Conservation (phyloP, 2,797 vertebrate species). For the Schizothorax lantsangensis region DNA sequence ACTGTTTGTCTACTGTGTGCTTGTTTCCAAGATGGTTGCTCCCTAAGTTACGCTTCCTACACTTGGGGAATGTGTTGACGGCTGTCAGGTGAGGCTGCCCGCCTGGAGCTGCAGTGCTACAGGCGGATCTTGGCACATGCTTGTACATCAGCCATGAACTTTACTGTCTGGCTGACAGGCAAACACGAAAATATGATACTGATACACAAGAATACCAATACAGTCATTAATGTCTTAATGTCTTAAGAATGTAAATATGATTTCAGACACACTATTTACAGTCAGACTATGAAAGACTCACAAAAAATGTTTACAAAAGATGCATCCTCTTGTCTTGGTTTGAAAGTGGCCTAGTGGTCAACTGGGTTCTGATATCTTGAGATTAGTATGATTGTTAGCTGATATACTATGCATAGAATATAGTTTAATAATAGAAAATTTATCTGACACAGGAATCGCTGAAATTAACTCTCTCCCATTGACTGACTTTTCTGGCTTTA, state of each 20-base stretch:
- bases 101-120: neutral
- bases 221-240: neutral
- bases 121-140: constrained; percentile 24
- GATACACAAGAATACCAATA: neutral
- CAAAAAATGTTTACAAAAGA: neutral
- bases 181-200: neutral
- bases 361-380: neutral
- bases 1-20: neutral
- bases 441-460: neutral
- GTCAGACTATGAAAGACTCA: neutral
- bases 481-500: too few species aligned
- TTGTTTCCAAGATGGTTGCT: constrained; percentile 8
- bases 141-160: constrained; percentile 15
- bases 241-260: neutral
- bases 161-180: constrained; percentile 19
- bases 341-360: neutral
- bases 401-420: neutral
- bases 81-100: neutral
- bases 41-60: neutral
- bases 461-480: too few species aligned
- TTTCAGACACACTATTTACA: neutral
- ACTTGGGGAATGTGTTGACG: constrained; percentile 21
- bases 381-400: neutral
- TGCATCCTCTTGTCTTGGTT: neutral
- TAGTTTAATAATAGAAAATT: neutral